Base-by-base conservation (phyloP, 2,797 vertebrate genomes). In the Sebastes jordani region DNA sequence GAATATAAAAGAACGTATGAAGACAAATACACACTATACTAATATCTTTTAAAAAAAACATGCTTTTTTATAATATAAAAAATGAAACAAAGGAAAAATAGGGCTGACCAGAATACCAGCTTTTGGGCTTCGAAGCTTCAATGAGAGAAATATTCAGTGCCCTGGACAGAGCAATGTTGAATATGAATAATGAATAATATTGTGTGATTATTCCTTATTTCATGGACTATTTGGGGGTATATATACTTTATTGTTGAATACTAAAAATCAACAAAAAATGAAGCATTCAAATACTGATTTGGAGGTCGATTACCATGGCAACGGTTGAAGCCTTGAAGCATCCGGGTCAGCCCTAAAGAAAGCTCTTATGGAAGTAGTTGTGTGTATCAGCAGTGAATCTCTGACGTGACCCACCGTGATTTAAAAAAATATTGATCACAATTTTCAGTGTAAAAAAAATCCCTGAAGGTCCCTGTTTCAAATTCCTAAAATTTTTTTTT, bases 51-150 rank as follows among this genome's bases (percentile, higher is more conserved):
- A 13, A 42, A 84, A 86, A 86, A 63, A 88, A 87, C 54, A 88
- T 90, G 78, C 76, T 64, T 72, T 74, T 78, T 66, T 42, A 75
- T 74, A 42, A 71, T 88, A 86, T 76, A 85, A 80, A 77, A 84
- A 80, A 78, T 20, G 7, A 14, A 42, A 42, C 13, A 42, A 42
- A 42, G 2, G 38, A 42, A 14, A 42, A 42, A 42, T 42, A 42
- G 13, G 38, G 38, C 38, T 42, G 38, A 6, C 38, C 38, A 2
- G 38, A 42, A 42, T 42, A 42, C 38, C 38, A 42, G 38, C 1
- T 42, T 42, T 42, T 42, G 5, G 38, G 38, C 38, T 42, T 42
- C 38, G 38, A 42, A 42, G 5, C 38, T 42, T 38, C 36, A 38
- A 11, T 38, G 13, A 14, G 36, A 38, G 36, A 38, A 38, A 38